phyloP scores from a whole-genome alignment of 2,888 invertebrate genomes.

The Cactoblastis cactorum region DNA sequence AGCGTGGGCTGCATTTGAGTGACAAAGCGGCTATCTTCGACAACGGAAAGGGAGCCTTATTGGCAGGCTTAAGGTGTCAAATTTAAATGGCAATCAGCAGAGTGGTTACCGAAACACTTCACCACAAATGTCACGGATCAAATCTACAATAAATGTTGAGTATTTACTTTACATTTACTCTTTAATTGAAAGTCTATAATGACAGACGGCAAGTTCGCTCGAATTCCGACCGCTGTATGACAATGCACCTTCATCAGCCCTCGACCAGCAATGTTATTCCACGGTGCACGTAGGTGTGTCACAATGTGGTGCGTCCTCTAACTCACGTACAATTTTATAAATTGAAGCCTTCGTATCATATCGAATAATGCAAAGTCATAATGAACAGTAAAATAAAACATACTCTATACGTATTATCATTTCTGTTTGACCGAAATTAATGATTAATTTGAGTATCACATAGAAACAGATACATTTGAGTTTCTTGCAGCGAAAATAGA shows the following conservation, averaged over 20 bases:
- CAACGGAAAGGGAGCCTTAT: conserved; percentile 29
- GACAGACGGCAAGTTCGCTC: conserved; percentile 48
- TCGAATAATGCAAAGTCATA: too few species aligned
- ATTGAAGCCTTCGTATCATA: conserved; percentile 15
- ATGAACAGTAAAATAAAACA: too few species aligned
- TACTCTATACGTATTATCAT: too few species aligned
- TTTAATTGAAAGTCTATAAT: conserved; percentile 60
- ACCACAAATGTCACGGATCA: conserved; percentile 62
- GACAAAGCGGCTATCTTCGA: conserved; percentile 38
- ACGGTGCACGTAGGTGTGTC: conserved; percentile 28
- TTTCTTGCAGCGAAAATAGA: too few species aligned
- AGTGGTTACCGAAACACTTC: conserved; percentile 27
- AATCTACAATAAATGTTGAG: conserved; percentile 67
- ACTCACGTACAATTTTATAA: conserved; percentile 9
- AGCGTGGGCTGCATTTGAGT: conserved; percentile 52
- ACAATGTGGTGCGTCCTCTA: conserved; percentile 22
- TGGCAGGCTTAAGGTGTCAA: conserved; percentile 8
- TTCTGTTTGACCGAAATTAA: too few species aligned
- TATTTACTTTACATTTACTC: conserved; percentile 75
- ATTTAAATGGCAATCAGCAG: background rate
- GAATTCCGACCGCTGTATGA: conserved; percentile 59
- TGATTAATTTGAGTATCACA: too few species aligned
- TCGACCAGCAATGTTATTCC: conserved; percentile 54
- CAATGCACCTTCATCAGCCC: conserved; percentile 55
- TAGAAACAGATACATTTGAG: too few species aligned